Evolutionary conservation across 1,140 invertebrate genomes (phyloP).

Genomic region (Euwallacea similis): DNA sequence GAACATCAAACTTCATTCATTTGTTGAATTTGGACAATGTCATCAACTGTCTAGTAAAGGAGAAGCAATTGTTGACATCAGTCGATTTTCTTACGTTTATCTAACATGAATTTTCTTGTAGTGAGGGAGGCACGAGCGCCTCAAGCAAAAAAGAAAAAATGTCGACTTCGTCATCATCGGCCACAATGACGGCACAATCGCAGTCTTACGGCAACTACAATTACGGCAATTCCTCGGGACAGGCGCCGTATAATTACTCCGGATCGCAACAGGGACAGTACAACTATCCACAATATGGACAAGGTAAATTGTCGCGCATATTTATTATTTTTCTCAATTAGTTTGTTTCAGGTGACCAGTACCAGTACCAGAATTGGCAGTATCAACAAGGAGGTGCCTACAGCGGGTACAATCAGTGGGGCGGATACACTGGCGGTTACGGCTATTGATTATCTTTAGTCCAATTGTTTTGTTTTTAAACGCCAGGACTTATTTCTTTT

Average conservation of each 20-base stretch:
- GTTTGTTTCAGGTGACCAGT: conserved; percentile 57
- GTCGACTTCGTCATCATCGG: conserved; percentile 48
- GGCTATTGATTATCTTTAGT: conserved; percentile 41
- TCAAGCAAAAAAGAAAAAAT: conserved; percentile 53
- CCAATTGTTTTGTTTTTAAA: too few species aligned
- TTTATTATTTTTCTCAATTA: neutral
- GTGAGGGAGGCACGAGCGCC: conserved; percentile 21
- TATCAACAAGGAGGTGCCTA: conserved; percentile 63
- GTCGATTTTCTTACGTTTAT: neutral
- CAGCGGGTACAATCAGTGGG: conserved; percentile 70
- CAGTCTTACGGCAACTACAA: conserved; percentile 57
- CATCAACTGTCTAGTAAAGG: too few species aligned
- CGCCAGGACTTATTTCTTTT: too few species aligned
- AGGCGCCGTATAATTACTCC: conserved; percentile 59
- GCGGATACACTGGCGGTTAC: conserved; percentile 56
- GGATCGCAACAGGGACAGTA: conserved; percentile 59
- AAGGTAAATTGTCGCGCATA: conserved; percentile 47
- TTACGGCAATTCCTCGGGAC: conserved; percentile 59
- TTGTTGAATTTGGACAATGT: too few species aligned
- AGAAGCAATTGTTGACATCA: neutral
- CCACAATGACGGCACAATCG: conserved; percentile 46
- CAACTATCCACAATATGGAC: conserved; percentile 60
- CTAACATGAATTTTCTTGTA: conserved; percentile 15
- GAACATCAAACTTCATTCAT: too few species aligned
- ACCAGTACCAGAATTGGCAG: conserved; percentile 70